phyloP scores from a whole-genome alignment of 2,888 invertebrate species.

The Branchellion lobata region DNA sequence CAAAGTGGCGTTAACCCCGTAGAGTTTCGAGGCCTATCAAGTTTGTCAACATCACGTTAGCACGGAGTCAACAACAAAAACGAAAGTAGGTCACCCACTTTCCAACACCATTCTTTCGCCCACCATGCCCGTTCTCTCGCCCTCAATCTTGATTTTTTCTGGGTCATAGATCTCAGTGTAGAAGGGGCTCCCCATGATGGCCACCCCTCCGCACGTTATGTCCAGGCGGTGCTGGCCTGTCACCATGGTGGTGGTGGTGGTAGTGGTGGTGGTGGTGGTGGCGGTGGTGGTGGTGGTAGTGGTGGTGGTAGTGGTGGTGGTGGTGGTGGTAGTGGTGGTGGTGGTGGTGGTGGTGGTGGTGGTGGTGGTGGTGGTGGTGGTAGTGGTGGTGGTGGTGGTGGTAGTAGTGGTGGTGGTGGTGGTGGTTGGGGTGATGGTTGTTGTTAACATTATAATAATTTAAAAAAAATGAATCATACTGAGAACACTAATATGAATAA shows the following conservation, averaged over 20 bases:
- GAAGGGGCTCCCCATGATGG: conserved; percentile 65
- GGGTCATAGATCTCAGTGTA: conserved; percentile 71
- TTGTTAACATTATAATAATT: conserved; percentile 3
- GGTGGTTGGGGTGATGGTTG: background rate
- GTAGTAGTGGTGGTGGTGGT: conserved; percentile 18
- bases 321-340: conserved; percentile 1
- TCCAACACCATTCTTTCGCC: conserved; percentile 58
- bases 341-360: background rate
- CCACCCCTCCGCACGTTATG: conserved; percentile 64
- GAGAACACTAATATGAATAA: background rate
- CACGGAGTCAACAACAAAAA: too few species aligned
- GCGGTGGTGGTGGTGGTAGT: background rate
- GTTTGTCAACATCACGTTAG: too few species aligned
- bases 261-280: background rate
- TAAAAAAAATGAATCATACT: background rate
- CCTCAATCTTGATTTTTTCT: conserved; percentile 63
- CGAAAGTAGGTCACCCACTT: too few species aligned
- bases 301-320: conserved; percentile 1
- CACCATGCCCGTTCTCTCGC: conserved; percentile 55
- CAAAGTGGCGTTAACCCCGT: too few species aligned
- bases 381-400: background rate
- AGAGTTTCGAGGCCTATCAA: too few species aligned
- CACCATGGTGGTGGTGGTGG: background rate
- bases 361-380: background rate
- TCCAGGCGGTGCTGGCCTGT: conserved; percentile 66